These are phyloP conservation scores for Aythya baeri DNA, from an alignment of 2,113 vertebrate genomes.

Conservation along the genomic window DNA sequence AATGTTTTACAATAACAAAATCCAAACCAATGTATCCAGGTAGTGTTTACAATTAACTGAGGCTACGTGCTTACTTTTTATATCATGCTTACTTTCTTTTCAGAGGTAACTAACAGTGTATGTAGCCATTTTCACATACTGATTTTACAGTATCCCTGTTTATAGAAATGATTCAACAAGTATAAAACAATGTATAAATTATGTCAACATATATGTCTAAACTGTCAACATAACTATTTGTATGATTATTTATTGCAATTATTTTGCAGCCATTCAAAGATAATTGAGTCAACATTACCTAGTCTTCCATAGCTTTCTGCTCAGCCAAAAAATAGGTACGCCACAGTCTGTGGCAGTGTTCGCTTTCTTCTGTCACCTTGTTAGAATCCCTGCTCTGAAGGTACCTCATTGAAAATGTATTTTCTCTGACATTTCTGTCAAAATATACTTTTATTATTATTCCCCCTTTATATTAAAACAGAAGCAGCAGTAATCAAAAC, in stretches of 20 bases:
- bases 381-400: background rate
- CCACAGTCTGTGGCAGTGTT: background rate
- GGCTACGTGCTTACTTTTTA: background rate
- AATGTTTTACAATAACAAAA: background rate
- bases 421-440: background rate
- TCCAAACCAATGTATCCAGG: background rate
- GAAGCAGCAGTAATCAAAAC: background rate
- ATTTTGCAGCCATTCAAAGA: background rate
- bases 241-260: background rate
- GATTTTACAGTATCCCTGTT: background rate
- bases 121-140: background rate
- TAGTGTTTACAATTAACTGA: background rate
- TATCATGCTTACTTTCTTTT: fast-evolving
- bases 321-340: background rate
- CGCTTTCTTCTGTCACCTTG: background rate
- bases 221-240: background rate
- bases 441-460: background rate
- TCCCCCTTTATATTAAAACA: background rate
- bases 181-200: background rate
- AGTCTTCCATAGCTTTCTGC: background rate
- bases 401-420: background rate
- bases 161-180: background rate
- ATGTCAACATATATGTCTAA: background rate
- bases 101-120: background rate
- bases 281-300: background rate